Evolutionary conservation across 2,888 invertebrate genomes (phyloP).

Genomic region (Andrena bicolor): DNA sequence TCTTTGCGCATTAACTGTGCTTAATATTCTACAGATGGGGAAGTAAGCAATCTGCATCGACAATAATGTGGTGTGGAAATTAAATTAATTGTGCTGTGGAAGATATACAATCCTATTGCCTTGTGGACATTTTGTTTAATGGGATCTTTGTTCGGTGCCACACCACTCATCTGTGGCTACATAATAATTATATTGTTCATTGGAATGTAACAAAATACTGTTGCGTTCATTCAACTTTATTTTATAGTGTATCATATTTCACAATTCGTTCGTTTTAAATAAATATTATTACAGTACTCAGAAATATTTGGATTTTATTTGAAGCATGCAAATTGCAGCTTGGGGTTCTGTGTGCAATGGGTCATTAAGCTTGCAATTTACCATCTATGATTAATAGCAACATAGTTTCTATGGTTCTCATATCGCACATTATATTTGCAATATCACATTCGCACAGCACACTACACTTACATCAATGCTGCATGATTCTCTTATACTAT

Average conservation of each 20-base stretch:
- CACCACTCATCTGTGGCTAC: neutral
- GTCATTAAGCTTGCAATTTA: too few species aligned
- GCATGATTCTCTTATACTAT: too few species aligned
- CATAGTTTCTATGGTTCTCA: too few species aligned
- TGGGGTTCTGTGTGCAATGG: too few species aligned
- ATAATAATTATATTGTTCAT: constrained; percentile 4
- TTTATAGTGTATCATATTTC: neutral
- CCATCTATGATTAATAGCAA: too few species aligned
- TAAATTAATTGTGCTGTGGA: constrained; percentile 10
- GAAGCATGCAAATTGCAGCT: too few species aligned
- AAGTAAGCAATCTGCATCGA: neutral
- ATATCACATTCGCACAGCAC: too few species aligned
- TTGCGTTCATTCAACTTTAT: neutral
- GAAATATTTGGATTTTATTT: neutral
- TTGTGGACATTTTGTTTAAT: constrained; percentile 17
- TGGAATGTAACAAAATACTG: neutral
- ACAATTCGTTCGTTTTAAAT: too few species aligned
- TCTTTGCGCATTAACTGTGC: neutral
- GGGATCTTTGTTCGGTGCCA: neutral
- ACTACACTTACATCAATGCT: too few species aligned
- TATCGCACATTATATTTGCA: too few species aligned
- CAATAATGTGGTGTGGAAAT: neutral
- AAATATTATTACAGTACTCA: neutral
- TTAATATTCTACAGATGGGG: too few species aligned
- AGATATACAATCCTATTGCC: too few species aligned